Base-by-base conservation (phyloP, 2,888 invertebrate species). In the Drosophila histrio region DNA sequence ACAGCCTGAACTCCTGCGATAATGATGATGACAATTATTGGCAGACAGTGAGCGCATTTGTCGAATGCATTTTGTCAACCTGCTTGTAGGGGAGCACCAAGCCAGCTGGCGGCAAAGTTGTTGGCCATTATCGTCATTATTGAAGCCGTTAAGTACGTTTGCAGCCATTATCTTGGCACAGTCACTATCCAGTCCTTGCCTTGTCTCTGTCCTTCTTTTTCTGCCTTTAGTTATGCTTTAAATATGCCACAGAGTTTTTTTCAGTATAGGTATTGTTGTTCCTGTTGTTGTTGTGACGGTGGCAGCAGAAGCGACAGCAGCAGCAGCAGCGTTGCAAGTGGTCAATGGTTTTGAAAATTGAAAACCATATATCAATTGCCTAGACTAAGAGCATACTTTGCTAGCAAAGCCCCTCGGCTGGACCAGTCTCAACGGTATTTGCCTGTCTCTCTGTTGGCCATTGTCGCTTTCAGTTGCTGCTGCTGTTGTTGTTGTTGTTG, bases 361-460 rank as follows among this genome's bases (percentile, higher is more conserved):
- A 88, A 90, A 90, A 80, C 86, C 82, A 89, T 90, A 90, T 88
- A 90, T 90, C 90, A 90, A 89, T 82, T 84, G 89, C 73, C 85
- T 78, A 78, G 85, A 79, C 82, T 78, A 79, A 63, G 77, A 82
- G 79, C 71, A 83, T 80, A 72, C 73, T 74, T 70, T 67, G 73
- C 66, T 34, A 50, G 36, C n/a, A 11, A 8, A 24, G 22, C 11
- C 36, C 19, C 36, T 38, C 19, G 21, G 28, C 32, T 54, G 24
- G 3, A 15, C 13, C 24, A 17, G 47, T 30, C 47, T 19, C 13
- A 7, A 17, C 56, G 56, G 46, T 54, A 26, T 38, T 24, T 43
- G 17, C 39, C 43, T 46, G 38, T 54, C 47, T 11, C 1, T 4
- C 19, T 72, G 52, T 44, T 49, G 47, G 46, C 57, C 72, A 72